Evolutionary conservation across 2,113 vertebrate genomes (phyloP), one percentile per base, ranked within the genome.

Genomic region (Amia ocellicauda): DNA sequence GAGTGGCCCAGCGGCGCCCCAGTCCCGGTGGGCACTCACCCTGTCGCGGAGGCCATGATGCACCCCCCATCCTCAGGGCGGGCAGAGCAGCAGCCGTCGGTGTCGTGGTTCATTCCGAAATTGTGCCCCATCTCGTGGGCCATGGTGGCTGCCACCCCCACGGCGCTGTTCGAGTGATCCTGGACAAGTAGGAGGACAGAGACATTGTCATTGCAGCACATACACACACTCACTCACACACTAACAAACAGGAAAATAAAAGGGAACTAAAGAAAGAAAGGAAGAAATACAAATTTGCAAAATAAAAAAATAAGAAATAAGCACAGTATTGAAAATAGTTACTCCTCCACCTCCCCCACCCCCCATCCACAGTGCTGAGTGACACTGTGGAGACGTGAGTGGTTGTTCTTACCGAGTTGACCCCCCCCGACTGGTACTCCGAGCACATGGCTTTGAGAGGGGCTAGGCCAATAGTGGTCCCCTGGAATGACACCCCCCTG

Each of bases 101-200:
- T 86, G 61, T 99, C 97, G 0, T 99, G 97, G 66, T 82, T 98
- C 96, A 99, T 98, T 7, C 97, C 97, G 29, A 99, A 98, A 71
- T 99, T 99, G 87, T 99, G 97, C 24, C 97, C 97, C 88, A 99
- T 93, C 80, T 99, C 97, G 0, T 99, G 97, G 23, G 96, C 96
- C 83, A 99, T 87, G 14, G 97, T 99, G 69, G 96, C 93, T 28
- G 96, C 97, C 17, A 96, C 91, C 0, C 97, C 96, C 3, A 97
- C 88, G 29, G 91, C 87, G 57, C 81, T 92, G 50, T 93, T 88
- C 0, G 96, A 95, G 83, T 98, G 94, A 77, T 98, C 95, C 95
- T 97, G 70, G 41, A 23, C 67, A 69, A 24, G 71, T 13, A 74
- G 19, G 69, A 55, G 57, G 36, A 0, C 62, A 72, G n/a, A 68